A percentile compares a stretch with the other conserved stretches of the same genome.
Evolutionary conservation across 1,140 invertebrate species (phyloP).

Genomic region (Dendroctonus valens): DNA sequence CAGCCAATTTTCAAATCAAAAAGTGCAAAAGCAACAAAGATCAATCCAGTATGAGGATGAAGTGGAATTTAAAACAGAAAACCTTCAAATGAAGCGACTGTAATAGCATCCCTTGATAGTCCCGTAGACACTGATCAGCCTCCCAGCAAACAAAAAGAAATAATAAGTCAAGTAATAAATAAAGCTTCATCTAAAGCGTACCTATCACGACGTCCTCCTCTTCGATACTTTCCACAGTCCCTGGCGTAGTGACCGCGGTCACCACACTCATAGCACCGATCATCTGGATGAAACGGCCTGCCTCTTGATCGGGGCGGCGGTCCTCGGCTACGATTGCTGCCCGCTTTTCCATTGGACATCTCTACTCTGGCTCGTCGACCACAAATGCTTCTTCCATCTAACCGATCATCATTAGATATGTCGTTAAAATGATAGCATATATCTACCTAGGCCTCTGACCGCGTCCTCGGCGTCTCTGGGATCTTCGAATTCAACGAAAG

Average conservation of each 20-base stretch:
- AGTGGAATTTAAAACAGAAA: no score
- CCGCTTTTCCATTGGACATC: slow-evolving; percentile 81
- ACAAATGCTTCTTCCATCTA: slow-evolving; percentile 79
- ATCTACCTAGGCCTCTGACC: slow-evolving; percentile 70
- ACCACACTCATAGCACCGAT: slow-evolving; percentile 90
- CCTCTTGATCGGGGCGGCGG: slow-evolving; percentile 57
- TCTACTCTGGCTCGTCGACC: slow-evolving; percentile 89
- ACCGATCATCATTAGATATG: not conserved
- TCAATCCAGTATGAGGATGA: no score
- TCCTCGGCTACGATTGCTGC: slow-evolving; percentile 58
- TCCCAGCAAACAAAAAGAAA: slow-evolving; percentile 25
- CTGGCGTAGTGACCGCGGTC: slow-evolving; percentile 88
- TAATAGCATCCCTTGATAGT: no score
- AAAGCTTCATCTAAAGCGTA: slow-evolving; percentile 48
- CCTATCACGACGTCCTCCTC: slow-evolving; percentile 53
- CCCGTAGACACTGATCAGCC: slow-evolving; percentile 5
- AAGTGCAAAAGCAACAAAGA: no score
- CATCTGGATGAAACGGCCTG: slow-evolving; percentile 74
- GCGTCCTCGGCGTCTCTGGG: slow-evolving; percentile 90
- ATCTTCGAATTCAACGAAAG: slow-evolving; percentile 94
- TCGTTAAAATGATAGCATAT: not conserved
- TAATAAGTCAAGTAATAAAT: slow-evolving; percentile 10
- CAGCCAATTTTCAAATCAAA: no score
- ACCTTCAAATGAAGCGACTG: no score
- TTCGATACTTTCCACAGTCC: slow-evolving; percentile 73